Conservation (phyloP, 2,797 vertebrate genomes). For the Tangara arthus region DNA sequence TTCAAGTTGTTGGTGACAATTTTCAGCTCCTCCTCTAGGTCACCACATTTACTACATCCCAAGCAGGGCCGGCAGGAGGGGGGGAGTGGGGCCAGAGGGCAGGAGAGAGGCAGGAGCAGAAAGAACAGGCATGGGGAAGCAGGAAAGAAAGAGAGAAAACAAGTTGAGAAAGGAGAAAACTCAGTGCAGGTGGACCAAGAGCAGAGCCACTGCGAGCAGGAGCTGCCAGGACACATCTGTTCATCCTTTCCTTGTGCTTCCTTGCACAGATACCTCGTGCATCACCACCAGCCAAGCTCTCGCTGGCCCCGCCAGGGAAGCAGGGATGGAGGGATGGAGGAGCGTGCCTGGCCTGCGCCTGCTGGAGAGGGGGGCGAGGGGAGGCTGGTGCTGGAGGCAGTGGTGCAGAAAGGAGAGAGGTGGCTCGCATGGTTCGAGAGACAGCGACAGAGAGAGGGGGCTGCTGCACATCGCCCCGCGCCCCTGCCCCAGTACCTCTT, state of each 20-base stretch:
- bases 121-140: constrained; percentile 28
- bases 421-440: background rate
- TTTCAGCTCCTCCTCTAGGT: constrained; percentile 99
- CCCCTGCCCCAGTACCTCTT: constrained; percentile 88
- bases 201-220: background rate
- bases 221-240: background rate
- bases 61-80: background rate
- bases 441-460: constrained; percentile 21
- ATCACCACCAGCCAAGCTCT: background rate
- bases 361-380: background rate
- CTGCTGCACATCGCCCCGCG: background rate
- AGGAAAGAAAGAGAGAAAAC: constrained; percentile 71
- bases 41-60: constrained; percentile 94
- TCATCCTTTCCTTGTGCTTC: background rate
- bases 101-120: constrained; percentile 21
- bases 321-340: background rate
- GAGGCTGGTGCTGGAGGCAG: background rate
- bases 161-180: constrained; percentile 74
- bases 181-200: background rate
- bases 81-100: background rate
- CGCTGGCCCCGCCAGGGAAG: background rate
- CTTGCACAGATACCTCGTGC: background rate
- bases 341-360: background rate
- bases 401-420: constrained; percentile 4
- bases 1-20: constrained; percentile 99